These are phyloP conservation scores for Leptinotarsa peninsularis DNA, from an alignment of 2,888 invertebrate genomes.

Conservation along the genomic window DNA sequence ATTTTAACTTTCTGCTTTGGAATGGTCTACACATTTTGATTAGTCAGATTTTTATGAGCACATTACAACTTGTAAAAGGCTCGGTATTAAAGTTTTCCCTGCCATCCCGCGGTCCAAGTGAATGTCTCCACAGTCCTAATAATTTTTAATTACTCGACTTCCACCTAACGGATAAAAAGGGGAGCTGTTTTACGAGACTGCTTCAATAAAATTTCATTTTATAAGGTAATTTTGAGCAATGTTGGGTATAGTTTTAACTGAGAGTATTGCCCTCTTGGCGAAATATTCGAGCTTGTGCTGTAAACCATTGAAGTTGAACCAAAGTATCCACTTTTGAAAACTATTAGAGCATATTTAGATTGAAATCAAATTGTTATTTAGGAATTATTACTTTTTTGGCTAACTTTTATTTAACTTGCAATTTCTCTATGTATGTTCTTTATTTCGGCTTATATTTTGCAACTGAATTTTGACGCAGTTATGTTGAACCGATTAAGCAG, in stretches of 20 bases:
- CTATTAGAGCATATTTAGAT: too few relatives aligned
- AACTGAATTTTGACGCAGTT: too few relatives aligned
- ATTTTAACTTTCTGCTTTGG: slow-evolving; percentile 35
- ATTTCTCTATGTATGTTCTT: too few relatives aligned
- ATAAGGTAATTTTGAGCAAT: slow-evolving; percentile 27
- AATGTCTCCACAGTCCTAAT: slow-evolving; percentile 45
- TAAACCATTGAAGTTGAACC: background rate
- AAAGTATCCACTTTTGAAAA: background rate
- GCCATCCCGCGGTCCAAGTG: slow-evolving; percentile 40
- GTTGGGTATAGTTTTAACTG: slow-evolving; percentile 31
- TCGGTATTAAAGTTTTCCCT: slow-evolving; percentile 40
- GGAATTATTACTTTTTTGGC: too few relatives aligned
- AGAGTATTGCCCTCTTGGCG: background rate
- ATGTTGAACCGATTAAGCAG: too few relatives aligned
- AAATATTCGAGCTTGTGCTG: slow-evolving; percentile 1
- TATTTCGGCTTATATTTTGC: too few relatives aligned
- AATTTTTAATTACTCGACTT: slow-evolving; percentile 49
- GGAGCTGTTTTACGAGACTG: slow-evolving; percentile 42
- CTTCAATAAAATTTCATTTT: slow-evolving; percentile 46
- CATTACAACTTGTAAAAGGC: slow-evolving; percentile 48
- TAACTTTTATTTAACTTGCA: too few relatives aligned
- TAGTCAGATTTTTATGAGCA: slow-evolving; percentile 55
- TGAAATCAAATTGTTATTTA: too few relatives aligned
- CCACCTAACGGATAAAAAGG: slow-evolving; percentile 45
- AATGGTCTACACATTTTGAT: slow-evolving; percentile 50